phyloP scores from a whole-genome alignment of 2,888 invertebrate genomes.

The Sussaba pulchella region DNA sequence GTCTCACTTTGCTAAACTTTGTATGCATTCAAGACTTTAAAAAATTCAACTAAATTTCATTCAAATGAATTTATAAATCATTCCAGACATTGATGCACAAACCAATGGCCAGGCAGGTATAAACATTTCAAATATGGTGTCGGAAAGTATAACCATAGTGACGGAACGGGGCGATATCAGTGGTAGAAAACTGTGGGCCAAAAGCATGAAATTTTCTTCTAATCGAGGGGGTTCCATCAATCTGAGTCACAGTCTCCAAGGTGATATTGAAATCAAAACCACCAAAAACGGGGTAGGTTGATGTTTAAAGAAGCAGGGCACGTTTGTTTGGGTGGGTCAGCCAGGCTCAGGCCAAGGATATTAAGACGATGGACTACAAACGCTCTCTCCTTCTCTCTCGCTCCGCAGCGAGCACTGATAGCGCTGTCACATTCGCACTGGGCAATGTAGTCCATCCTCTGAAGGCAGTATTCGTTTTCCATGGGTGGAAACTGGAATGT shows the following conservation, averaged over 20 bases:
- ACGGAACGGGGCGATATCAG: constrained; percentile 69
- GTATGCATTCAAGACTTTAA: too few relatives aligned
- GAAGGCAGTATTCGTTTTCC: too few relatives aligned
- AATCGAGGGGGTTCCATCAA: constrained; percentile 69
- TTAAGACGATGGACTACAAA: too few relatives aligned
- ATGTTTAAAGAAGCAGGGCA: not conserved
- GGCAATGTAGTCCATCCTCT: too few relatives aligned
- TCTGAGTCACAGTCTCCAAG: constrained; percentile 68
- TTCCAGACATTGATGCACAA: constrained; percentile 69
- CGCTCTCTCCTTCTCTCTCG: too few relatives aligned
- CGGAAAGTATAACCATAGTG: constrained; percentile 63
- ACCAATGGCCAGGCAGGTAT: constrained; percentile 58
- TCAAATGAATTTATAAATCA: not conserved
- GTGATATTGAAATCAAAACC: constrained; percentile 69
- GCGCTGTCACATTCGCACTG: too few relatives aligned
- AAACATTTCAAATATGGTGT: constrained; percentile 67
- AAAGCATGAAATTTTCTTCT: constrained; percentile 68
- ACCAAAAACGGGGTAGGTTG: constrained; percentile 66
- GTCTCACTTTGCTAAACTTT: too few relatives aligned
- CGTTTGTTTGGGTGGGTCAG: not conserved
- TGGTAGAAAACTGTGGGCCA: constrained; percentile 66
- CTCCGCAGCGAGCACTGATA: too few relatives aligned
- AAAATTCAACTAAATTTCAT: too few relatives aligned
- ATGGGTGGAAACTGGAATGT: too few relatives aligned
- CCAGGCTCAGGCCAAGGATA: too few relatives aligned